phyloP scores from a whole-genome alignment of 2,797 vertebrate species.

The Channallabes apus region DNA sequence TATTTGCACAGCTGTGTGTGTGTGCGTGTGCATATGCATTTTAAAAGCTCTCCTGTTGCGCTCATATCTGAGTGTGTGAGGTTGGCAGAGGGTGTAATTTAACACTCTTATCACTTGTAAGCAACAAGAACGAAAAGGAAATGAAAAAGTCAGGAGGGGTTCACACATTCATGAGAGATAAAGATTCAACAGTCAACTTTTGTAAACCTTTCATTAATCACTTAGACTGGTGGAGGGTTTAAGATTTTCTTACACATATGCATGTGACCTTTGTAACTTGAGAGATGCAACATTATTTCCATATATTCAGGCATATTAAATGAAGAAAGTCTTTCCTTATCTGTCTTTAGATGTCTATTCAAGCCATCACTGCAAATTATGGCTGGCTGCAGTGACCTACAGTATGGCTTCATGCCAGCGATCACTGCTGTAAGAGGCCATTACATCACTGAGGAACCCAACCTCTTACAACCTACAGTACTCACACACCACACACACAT shows the following conservation, averaged over 20 bases:
- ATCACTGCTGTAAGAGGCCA: too few species aligned
- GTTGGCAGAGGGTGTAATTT: constrained; percentile 42
- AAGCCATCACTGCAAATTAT: not conserved
- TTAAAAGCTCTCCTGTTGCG: constrained; percentile 35
- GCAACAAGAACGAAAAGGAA: constrained; percentile 43
- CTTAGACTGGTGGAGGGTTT: not conserved
- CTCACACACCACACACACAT: too few species aligned
- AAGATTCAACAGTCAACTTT: constrained; percentile 23
- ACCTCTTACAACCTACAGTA: too few species aligned
- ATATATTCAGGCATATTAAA: not conserved
- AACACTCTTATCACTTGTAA: constrained; percentile 32
- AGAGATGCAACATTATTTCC: not conserved
- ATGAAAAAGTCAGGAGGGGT: constrained; percentile 22
- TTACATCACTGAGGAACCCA: too few species aligned
- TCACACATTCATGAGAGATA: constrained; percentile 28
- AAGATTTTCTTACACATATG: not conserved
- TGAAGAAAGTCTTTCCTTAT: not conserved
- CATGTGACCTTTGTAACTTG: not conserved
- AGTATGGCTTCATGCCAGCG: too few species aligned
- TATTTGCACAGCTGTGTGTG: not conserved
- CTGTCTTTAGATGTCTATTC: too few species aligned
- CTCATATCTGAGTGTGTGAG: constrained; percentile 28
- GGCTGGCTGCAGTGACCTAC: too few species aligned
- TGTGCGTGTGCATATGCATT: not conserved
- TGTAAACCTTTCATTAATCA: constrained; percentile 40